Conservation (phyloP, 2,113 vertebrate genomes). For the Eublepharis macularius region DNA sequence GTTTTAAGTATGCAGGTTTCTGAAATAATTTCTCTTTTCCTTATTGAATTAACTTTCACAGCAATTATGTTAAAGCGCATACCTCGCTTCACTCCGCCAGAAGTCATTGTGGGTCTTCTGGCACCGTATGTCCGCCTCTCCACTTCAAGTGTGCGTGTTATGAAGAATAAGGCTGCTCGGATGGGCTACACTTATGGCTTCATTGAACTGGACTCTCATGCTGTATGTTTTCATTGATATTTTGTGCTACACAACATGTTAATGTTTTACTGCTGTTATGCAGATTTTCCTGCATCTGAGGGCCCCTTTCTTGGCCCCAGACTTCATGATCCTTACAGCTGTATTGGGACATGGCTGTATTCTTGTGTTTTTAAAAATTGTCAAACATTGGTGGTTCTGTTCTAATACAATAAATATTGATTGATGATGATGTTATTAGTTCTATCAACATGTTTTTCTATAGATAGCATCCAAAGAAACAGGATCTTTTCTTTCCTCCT, state of each 20-base stretch:
- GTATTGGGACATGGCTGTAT: neutral
- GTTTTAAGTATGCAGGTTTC: neutral
- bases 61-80: conserved; percentile 96
- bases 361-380: neutral
- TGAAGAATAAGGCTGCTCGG: conserved; percentile 87
- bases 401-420: too few relatives aligned
- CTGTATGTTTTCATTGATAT: conserved; percentile 74
- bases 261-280: neutral
- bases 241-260: neutral
- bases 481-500: too few relatives aligned
- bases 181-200: conserved; percentile 90
- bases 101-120: conserved; percentile 90
- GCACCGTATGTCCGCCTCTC: conserved; percentile 90
- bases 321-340: neutral
- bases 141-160: conserved; percentile 90
- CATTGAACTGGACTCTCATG: conserved; percentile 94
- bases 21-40: rapidly evolving
- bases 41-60: conserved; percentile 62
- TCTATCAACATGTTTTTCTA: neutral
- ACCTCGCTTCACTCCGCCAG: conserved; percentile 87
- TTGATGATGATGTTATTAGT: too few relatives aligned
- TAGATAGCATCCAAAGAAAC: neutral
- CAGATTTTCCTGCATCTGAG: neutral
- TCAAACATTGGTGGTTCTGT: neutral
- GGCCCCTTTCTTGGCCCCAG: neutral